A percentile compares a stretch with the other conserved stretches of the same genome.
phyloP scores from a whole-genome alignment of 64 coral and sea anemone genomes.

The Pachyseris speciosa region DNA sequence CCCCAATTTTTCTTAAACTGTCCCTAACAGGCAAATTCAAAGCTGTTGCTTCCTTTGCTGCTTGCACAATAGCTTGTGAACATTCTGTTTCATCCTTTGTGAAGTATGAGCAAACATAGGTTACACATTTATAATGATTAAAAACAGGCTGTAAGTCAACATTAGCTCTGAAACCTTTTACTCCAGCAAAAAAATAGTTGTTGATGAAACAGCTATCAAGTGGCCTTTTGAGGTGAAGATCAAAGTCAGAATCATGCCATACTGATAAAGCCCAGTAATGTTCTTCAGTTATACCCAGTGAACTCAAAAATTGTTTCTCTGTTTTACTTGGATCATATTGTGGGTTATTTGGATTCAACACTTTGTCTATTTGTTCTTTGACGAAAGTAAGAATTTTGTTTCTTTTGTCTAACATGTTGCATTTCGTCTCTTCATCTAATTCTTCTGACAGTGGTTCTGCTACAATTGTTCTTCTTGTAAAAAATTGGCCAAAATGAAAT shows the following conservation, averaged over 20 bases:
- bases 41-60: conserved; percentile 47
- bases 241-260: conserved; percentile 23
- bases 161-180: too few species aligned
- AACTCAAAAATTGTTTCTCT: conserved; percentile 34
- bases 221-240: conserved; percentile 65
- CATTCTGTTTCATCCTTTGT: conserved; percentile 27
- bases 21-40: conserved; percentile 28
- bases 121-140: too few species aligned
- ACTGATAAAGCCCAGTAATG: too few species aligned
- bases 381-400: conserved; percentile 44
- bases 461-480: conserved; percentile 63
- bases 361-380: conserved; percentile 58
- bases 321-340: conserved; percentile 12
- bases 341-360: conserved; percentile 28
- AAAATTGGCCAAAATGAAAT: conserved; percentile 77
- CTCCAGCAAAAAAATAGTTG: conserved; percentile 60
- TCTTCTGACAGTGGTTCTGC: conserved; percentile 58
- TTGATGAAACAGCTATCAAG: conserved; percentile 42
- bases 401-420: conserved; percentile 31
- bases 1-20: conserved; percentile 46
- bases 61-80: conserved; percentile 32
- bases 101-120: conserved; percentile 51
- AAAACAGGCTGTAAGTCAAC: too few species aligned
- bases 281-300: conserved; percentile 29
- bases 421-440: conserved; percentile 35